Percentiles rank a stretch among this genome's conserved stretches.
Evolutionary conservation across 2,888 invertebrate genomes (phyloP).

Genomic region (Tetanocera ferruginea): DNA sequence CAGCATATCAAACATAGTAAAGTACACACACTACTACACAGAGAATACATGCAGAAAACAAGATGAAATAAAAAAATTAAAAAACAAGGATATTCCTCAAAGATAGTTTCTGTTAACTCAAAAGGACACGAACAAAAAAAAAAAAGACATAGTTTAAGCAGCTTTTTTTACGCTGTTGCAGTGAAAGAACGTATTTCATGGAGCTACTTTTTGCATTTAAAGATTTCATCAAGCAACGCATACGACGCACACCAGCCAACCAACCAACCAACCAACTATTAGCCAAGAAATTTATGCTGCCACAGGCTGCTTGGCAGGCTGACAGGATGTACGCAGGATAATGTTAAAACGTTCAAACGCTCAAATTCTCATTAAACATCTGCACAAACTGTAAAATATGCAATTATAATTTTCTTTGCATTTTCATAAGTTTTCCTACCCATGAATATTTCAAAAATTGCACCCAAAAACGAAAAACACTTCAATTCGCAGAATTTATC

Average conservation of each 20-base stretch:
- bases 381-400: constrained; percentile 66
- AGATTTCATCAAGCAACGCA: no score
- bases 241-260: no score
- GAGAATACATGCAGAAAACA: neutral
- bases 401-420: constrained; percentile 67
- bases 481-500: neutral
- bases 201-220: neutral
- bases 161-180: neutral
- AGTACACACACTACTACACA: neutral
- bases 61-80: neutral
- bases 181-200: neutral
- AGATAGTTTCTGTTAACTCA: constrained; percentile 4
- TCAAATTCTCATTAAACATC: constrained; percentile 58
- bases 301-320: constrained; percentile 33
- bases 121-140: neutral
- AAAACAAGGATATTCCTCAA: neutral
- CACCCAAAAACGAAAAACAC: neutral
- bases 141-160: neutral
- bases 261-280: neutral
- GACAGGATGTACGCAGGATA: neutral
- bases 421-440: constrained; percentile 48
- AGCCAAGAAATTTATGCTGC: constrained; percentile 34
- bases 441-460: constrained; percentile 22
- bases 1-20: neutral
- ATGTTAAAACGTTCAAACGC: constrained; percentile 42